Evolutionary conservation across 2,888 invertebrate species (phyloP), one percentile per base, ranked within the genome.

Genomic region (Limulus polyphemus): DNA sequence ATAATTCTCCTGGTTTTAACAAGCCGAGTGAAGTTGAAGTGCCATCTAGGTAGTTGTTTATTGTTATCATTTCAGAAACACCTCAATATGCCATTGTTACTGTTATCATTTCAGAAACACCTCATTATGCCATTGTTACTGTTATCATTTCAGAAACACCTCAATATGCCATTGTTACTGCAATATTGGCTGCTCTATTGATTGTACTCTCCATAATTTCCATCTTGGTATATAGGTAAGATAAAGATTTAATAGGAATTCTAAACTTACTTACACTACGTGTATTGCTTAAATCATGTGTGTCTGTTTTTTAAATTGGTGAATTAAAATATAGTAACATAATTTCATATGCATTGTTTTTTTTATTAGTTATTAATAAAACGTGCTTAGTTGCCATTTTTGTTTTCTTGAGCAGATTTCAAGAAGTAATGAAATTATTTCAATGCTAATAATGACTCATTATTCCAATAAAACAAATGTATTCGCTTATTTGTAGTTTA

Each of bases 41-140:
- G 32, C 32, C 7, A 7, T 32, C 1, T 32, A 32, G 32, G 7
- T 7, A 32, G 7, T 32, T 32, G 32, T 32, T 90, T 52, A 89
- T 90, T 69, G 86, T 90, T 60, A 84, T 90, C 32, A 32, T 56
- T 55, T 49, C 69, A 75, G 61, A 88, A 47, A 79, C 90, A 58
- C 90, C 91, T 0, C 87, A 87, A 51, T 91, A 90, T 77, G 89
- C 87, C 10, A 90, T 91, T 68, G 81, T 90, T 52, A 89, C 90
- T 69, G 86, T 90, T 60, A 84, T 90, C 32, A 32, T 57, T 55
- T 49, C 69, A 75, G 61, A 88, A 47, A 79, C 90, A 58, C 90
- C 91, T 0, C 87, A 87, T 51, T 91, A 90, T 77, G 89, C 87
- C 10, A 90, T 91, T 68, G 81, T 90, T 52, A 89, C 90, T 69